Evolutionary conservation across 1,140 invertebrate species (phyloP).

Genomic region (Melitaea cinxia): DNA sequence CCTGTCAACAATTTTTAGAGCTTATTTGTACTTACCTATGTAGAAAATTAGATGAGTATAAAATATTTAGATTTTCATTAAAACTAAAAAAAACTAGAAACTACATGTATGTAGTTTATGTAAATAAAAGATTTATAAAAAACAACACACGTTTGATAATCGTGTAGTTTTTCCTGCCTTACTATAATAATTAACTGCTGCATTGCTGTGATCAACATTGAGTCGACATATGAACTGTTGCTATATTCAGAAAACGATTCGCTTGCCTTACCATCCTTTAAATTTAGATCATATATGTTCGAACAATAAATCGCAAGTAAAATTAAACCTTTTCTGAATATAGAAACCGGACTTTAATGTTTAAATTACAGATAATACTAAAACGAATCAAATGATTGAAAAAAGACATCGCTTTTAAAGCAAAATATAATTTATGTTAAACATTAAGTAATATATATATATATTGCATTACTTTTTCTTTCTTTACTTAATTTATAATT

Average conservation of each 20-base stretch:
- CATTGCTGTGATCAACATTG: constrained; percentile 59
- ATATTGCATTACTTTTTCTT: too few species aligned
- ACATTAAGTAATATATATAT: too few species aligned
- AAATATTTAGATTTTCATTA: background rate
- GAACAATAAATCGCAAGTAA: too few species aligned
- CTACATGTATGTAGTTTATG: background rate
- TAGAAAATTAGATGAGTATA: background rate
- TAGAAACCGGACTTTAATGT: too few species aligned
- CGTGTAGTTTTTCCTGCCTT: constrained; percentile 46
- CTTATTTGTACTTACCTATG: too few species aligned
- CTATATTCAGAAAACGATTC: too few species aligned
- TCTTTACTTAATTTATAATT: too few species aligned
- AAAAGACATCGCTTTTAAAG: background rate
- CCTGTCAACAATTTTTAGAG: too few species aligned
- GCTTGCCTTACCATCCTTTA: too few species aligned
- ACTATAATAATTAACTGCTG: constrained; percentile 52
- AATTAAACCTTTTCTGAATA: too few species aligned
- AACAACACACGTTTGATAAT: background rate
- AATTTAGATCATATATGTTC: too few species aligned
- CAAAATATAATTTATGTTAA: too few species aligned
- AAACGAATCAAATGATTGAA: background rate
- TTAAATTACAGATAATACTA: background rate
- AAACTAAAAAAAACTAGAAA: background rate
- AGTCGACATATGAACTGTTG: background rate
- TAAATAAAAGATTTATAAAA: background rate